These are phyloP conservation scores for Chloropsis hardwickii DNA, from an alignment of 2,113 vertebrate genomes.

Conservation along the genomic window DNA sequence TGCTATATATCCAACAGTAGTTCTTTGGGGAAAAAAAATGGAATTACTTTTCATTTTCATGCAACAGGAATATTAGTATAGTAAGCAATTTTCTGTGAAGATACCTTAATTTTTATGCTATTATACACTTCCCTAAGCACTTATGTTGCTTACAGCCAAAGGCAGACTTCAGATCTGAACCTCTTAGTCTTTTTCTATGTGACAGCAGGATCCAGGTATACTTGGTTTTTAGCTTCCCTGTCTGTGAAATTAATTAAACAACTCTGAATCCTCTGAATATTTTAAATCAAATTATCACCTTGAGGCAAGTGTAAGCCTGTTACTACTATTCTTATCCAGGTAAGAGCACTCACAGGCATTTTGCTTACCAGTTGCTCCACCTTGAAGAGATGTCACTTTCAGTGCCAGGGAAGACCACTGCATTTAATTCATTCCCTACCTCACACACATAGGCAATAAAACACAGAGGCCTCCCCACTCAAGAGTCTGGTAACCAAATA, in stretches of 20 bases:
- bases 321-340: neutral
- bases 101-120: neutral
- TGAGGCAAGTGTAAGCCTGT: neutral
- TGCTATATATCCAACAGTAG: accelerated
- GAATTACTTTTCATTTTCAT: neutral
- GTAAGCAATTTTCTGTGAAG: neutral
- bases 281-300: neutral
- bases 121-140: neutral
- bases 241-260: neutral
- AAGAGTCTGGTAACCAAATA: neutral
- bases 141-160: neutral
- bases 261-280: neutral
- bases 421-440: neutral
- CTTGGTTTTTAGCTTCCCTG: neutral
- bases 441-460: neutral
- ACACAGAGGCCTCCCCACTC: neutral
- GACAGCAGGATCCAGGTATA: neutral
- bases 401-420: neutral
- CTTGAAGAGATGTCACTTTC: neutral
- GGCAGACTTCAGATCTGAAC: neutral
- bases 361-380: neutral
- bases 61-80: neutral
- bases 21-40: neutral
- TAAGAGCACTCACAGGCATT: neutral
- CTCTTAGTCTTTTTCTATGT: neutral